Conservation (phyloP, 2,888 invertebrate species). For the Prosopocoilus inquinatus region DNA sequence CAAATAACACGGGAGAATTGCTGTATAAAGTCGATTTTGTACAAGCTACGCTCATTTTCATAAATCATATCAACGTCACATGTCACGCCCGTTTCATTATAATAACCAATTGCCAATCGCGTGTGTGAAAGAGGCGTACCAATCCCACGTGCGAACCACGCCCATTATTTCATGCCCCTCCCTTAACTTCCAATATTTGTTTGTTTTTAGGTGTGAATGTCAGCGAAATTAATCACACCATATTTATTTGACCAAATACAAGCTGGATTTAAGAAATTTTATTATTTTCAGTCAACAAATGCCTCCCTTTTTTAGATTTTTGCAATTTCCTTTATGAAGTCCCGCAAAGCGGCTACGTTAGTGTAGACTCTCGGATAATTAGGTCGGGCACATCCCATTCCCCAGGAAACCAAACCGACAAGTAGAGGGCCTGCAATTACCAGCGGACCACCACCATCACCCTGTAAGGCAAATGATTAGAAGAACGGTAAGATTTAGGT, state of each 20-base stretch:
- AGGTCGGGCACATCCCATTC: slow-evolving; percentile 37
- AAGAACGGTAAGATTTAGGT: too few species aligned
- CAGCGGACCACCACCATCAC: slow-evolving; percentile 74
- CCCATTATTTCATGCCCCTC: too few species aligned
- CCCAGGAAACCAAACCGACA: slow-evolving; percentile 45
- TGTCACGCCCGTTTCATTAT: too few species aligned
- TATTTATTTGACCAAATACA: neutral
- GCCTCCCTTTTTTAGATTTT: slow-evolving; percentile 20
- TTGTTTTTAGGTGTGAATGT: too few species aligned
- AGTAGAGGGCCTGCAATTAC: slow-evolving; percentile 47
- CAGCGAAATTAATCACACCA: neutral
- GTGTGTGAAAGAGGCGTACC: too few species aligned
- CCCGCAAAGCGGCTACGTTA: slow-evolving; percentile 35
- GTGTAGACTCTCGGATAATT: slow-evolving; percentile 45
- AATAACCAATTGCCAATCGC: too few species aligned
- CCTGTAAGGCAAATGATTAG: slow-evolving; percentile 40
- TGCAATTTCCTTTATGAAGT: slow-evolving; percentile 34
- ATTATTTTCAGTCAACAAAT: neutral
- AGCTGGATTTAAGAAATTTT: neutral
- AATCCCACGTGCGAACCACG: too few species aligned
- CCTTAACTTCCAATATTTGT: too few species aligned
- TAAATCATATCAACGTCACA: too few species aligned
- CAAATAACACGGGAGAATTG: too few species aligned
- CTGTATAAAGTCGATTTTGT: too few species aligned
- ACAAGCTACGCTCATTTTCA: too few species aligned